phyloP scores from a whole-genome alignment of 2,113 vertebrate species.

The Peromyscus leucopus region DNA sequence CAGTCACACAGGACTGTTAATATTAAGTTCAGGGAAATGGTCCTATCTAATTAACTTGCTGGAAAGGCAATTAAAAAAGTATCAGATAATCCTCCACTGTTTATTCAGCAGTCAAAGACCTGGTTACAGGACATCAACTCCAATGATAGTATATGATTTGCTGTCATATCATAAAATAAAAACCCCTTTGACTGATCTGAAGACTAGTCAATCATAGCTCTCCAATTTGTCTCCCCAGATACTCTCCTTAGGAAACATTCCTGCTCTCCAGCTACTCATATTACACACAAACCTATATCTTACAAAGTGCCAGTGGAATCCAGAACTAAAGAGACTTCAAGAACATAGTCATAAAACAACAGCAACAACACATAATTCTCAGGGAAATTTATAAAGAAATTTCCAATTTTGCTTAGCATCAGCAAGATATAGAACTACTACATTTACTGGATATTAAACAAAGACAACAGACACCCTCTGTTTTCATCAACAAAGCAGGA shows the following conservation, averaged over 20 bases:
- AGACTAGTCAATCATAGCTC: background rate
- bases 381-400: background rate
- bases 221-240: background rate
- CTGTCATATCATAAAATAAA: background rate
- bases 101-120: slow-evolving; percentile 35
- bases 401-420: background rate
- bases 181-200: background rate
- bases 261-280: background rate
- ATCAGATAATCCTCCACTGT: slow-evolving; percentile 32
- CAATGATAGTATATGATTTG: slow-evolving; percentile 12
- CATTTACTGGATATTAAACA: slow-evolving; percentile 17
- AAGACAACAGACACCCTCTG: background rate
- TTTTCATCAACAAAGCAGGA: slow-evolving; percentile 27
- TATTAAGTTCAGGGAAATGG: slow-evolving; percentile 24
- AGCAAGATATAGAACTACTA: background rate
- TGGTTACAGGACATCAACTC: background rate
- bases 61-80: background rate
- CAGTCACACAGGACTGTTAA: slow-evolving; percentile 4
- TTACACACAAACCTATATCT: background rate
- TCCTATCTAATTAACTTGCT: slow-evolving; percentile 43
- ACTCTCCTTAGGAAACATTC: background rate
- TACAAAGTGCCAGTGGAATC: background rate
- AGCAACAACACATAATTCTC: background rate
- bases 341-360: background rate
- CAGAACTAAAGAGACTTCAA: background rate